Evolutionary conservation across 1,140 invertebrate genomes (phyloP), one percentile per base, ranked within the genome.

Genomic region (Lepidurus packardi): DNA sequence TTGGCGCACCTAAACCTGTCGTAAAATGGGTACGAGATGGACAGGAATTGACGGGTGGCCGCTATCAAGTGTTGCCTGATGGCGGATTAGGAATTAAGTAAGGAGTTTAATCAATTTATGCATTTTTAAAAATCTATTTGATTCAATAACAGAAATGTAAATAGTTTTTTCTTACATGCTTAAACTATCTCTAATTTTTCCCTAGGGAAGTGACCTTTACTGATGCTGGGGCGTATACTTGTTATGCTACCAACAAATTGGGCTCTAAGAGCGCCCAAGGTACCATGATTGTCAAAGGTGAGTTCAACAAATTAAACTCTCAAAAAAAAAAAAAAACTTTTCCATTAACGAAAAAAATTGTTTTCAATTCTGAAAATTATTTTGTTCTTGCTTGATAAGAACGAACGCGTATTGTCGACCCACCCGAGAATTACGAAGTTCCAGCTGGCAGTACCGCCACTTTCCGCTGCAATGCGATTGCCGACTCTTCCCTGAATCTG

Each of bases 171-270:
- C 2, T 34, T 4, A 34, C 25, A 34, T 34, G 34, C 4, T 34
- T 34, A 2, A 34, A 34, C 34, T 34, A 4, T 34, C 34, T 34
- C 3, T 34, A 77, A 77, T 74, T 76, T 80, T 80, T 78, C 82
- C 82, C 41, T 81, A 85, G 89, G 73, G 89, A 93, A 81, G 93
- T 97, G 0, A 90, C 89, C 53, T 94, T 93, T 83, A 88, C 90
- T 10, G 96, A 98, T 85, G 90, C 90, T 16, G 97, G 96, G 13
- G 88, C 90, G 41, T 99, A 98, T 84, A 91, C 90, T 9, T 99
- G 98, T 85, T 90, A 91, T 84, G 98, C 97, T 0, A 88, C 89
- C 74, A 99, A 99, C 85, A 97, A 96, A 85, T 94, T 98, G 83
- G 96, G 95, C 6, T 87, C 90, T 80, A 90, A 89, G 9, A 87